Conservation (phyloP, 2,888 invertebrate genomes). For the Diabrotica balteata region DNA sequence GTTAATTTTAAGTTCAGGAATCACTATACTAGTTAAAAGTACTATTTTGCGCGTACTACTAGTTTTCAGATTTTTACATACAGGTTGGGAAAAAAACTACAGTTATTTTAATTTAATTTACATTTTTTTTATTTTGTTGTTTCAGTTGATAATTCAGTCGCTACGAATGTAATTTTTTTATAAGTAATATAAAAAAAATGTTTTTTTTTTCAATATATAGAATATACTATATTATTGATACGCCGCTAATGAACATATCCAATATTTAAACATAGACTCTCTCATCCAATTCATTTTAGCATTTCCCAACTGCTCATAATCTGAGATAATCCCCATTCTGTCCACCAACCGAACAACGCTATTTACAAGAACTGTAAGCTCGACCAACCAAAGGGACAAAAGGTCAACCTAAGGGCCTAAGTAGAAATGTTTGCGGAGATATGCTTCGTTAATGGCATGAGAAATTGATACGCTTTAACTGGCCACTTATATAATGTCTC, state of each 20-base stretch:
- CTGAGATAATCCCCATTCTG: slow-evolving; percentile 34
- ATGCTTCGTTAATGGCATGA: slow-evolving; percentile 19
- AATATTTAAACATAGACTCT: slow-evolving; percentile 19
- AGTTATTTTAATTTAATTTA: too few species aligned
- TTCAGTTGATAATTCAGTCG: too few species aligned
- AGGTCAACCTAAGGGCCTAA: slow-evolving; percentile 18
- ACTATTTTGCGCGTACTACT: too few species aligned
- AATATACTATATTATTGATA: too few species aligned
- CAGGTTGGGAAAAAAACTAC: too few species aligned
- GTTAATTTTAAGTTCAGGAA: too few species aligned
- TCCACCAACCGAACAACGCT: slow-evolving; percentile 34
- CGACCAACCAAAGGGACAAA: slow-evolving; percentile 28
- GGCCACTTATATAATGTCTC: slow-evolving; percentile 6
- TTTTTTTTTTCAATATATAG: too few species aligned
- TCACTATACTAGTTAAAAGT: too few species aligned
- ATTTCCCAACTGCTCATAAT: slow-evolving; percentile 29
- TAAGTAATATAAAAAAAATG: too few species aligned
- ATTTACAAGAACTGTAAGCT: slow-evolving; percentile 36
- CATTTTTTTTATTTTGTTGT: too few species aligned
- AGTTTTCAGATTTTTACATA: too few species aligned
- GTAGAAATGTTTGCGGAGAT: slow-evolving; percentile 19
- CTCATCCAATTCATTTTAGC: slow-evolving; percentile 24
- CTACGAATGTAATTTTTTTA: too few species aligned
- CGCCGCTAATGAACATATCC: slow-evolving; percentile 4
- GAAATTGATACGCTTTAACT: slow-evolving; percentile 13